Conservation (phyloP, 2,797 vertebrate species). For the Galagoides demidoff region DNA sequence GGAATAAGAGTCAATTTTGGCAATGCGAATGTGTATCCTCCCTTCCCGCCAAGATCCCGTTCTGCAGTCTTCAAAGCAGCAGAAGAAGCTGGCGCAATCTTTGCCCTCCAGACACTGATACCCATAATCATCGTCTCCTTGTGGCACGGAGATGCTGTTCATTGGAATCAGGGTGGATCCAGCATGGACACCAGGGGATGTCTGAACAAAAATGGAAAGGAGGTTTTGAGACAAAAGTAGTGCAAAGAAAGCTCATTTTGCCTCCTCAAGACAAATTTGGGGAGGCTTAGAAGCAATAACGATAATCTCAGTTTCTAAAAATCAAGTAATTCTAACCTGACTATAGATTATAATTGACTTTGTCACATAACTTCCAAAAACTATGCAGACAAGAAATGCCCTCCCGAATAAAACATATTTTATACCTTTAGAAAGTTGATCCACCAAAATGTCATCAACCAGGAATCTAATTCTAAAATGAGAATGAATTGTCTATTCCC, state of each 20-base stretch:
- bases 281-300: background rate
- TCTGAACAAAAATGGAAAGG: constrained; percentile 82
- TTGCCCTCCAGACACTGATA: constrained; percentile 97
- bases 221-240: background rate
- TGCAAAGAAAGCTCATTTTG: background rate
- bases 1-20: constrained; percentile 97
- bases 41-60: constrained; percentile 96
- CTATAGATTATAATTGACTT: background rate
- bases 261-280: background rate
- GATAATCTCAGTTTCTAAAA: background rate
- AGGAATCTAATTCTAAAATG: background rate
- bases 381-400: background rate
- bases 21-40: constrained; percentile 95
- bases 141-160: constrained; percentile 93
- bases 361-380: background rate
- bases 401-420: background rate
- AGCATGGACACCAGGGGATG: constrained; percentile 90
- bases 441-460: background rate
- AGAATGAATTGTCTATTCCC: background rate
- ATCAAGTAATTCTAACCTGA: background rate
- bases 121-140: constrained; percentile 91
- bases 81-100: constrained; percentile 97
- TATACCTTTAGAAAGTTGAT: background rate
- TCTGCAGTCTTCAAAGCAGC: constrained; percentile 97
- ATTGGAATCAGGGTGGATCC: constrained; percentile 95